These are phyloP conservation scores for Lapara coniferarum DNA, from an alignment of 2,888 invertebrate species.

Conservation along the genomic window DNA sequence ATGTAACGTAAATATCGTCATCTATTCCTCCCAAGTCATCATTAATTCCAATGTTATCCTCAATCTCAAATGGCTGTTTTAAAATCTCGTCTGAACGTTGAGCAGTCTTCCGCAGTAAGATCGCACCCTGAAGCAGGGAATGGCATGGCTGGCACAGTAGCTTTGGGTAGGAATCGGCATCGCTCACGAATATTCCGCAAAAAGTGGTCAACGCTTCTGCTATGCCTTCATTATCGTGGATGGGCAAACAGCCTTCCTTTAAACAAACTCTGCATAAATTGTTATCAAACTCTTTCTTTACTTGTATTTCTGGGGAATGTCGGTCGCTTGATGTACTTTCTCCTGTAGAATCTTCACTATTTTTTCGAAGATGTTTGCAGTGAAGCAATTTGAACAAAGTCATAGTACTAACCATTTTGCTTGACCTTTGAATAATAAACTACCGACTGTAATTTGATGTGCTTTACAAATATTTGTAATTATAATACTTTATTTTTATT, in stretches of 20 bases:
- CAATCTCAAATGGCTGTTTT: slow-evolving; percentile 42
- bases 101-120: slow-evolving; percentile 69
- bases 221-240: slow-evolving; percentile 55
- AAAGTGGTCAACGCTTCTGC: slow-evolving; percentile 54
- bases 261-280: slow-evolving; percentile 67
- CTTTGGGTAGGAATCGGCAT: slow-evolving; percentile 64
- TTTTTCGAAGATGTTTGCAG: slow-evolving; percentile 44
- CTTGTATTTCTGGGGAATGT: slow-evolving; percentile 27
- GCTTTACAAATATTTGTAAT: too few species aligned
- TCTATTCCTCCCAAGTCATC: slow-evolving; percentile 37
- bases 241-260: slow-evolving; percentile 65
- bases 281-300: slow-evolving; percentile 37
- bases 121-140: slow-evolving; percentile 62
- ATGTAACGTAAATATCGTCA: slow-evolving; percentile 34
- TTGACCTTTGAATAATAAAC: not conserved
- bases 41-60: slow-evolving; percentile 30
- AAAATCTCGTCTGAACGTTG: slow-evolving; percentile 59
- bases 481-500: too few species aligned
- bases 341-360: slow-evolving; percentile 11
- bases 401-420: slow-evolving; percentile 56
- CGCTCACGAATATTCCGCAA: slow-evolving; percentile 55
- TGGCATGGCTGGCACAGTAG: slow-evolving; percentile 64
- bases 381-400: slow-evolving; percentile 62
- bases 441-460: too few species aligned
- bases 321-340: slow-evolving; percentile 29